Evolutionary conservation across 2,797 vertebrate species (phyloP).

Genomic region (Chelon auratus): DNA sequence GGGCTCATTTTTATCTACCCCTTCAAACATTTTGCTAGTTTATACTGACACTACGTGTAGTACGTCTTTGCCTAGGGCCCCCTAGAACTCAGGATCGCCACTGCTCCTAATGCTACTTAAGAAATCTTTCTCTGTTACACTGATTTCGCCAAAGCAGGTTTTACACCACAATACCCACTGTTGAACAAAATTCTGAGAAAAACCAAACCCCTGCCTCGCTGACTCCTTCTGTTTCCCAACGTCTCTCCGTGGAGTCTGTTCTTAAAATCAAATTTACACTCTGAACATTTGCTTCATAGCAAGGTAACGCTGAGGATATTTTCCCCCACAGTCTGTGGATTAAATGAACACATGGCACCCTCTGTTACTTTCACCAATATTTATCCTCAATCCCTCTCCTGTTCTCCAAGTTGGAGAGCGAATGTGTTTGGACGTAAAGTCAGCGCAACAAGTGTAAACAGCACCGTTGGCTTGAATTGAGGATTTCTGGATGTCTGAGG

Average conservation of each 20-base stretch:
- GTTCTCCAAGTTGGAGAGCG: constrained; percentile 40
- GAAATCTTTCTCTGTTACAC: constrained; percentile 28
- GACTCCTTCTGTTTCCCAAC: constrained; percentile 29
- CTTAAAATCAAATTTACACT: constrained; percentile 41
- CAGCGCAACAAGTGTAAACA: constrained; percentile 64
- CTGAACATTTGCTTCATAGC: constrained; percentile 7
- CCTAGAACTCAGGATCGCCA: neutral
- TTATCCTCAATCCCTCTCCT: constrained; percentile 50
- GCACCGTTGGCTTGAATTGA: constrained; percentile 49
- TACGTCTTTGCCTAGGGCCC: too few relatives aligned
- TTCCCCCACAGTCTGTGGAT: constrained; percentile 5
- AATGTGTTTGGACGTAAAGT: constrained; percentile 53
- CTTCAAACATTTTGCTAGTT: too few relatives aligned
- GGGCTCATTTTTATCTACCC: too few relatives aligned
- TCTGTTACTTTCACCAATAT: constrained; percentile 38
- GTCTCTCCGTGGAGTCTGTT: constrained; percentile 22
- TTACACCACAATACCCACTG: constrained; percentile 40
- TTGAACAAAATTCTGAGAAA: constrained; percentile 57
- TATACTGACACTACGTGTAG: too few relatives aligned
- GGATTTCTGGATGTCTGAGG: constrained; percentile 69
- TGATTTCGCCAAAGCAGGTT: constrained; percentile 30
- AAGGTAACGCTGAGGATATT: constrained; percentile 23
- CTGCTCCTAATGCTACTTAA: neutral
- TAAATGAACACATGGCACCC: constrained; percentile 40
- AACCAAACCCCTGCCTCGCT: constrained; percentile 39